Base-by-base conservation (phyloP, 1,140 invertebrate genomes). In the Thrips palmi region DNA sequence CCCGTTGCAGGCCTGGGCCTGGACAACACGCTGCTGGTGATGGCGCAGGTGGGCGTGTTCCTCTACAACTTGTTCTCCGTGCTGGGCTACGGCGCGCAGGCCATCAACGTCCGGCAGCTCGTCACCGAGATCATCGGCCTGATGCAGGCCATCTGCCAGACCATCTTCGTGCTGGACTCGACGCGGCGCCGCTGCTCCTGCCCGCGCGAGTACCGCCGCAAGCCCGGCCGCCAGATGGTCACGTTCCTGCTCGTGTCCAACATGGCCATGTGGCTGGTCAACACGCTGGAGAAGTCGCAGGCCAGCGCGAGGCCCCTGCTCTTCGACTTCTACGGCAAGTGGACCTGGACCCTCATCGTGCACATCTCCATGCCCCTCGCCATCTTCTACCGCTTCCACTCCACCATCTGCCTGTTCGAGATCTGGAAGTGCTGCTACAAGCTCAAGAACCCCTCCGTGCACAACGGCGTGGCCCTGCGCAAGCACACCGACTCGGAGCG, bases 1-100 rank as follows among this genome's bases (percentile, higher is more conserved):
- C 7, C 18, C 18, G 14, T 14, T 32, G 11, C 19, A 35, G 36
- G 23, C 17, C 56, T 87, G 35, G 71, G 79, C 33, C 59, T 93
- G 43, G 86, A 92, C 52, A 84, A 78, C 31, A 82, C 80, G 2
- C 61, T 92, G 7, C 60, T 93, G 28, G 71, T 88, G 4, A 71
- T 88, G 15, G 84, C 85, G 2, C 80, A 91, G 23, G 23, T 25
- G 23, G 28, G 21, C 27, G 39, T 21, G 36, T 31, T 24, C 17
- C 12, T 38, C 12, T 22, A 41, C 32, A 27, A 15, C 20, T 17
- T 40, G 22, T 25, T 22, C 15, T 10, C 7, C n/a, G 6, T 40
- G 2, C 22, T 44, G 25, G 27, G 29, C 11, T 43, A n/a, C n/a
- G n/a, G n/a, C 10, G 12, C 5, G 19, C 12, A 45, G 44, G 14